Base-by-base conservation (phyloP, 2,113 vertebrate genomes). In the Chitala chitala region DNA sequence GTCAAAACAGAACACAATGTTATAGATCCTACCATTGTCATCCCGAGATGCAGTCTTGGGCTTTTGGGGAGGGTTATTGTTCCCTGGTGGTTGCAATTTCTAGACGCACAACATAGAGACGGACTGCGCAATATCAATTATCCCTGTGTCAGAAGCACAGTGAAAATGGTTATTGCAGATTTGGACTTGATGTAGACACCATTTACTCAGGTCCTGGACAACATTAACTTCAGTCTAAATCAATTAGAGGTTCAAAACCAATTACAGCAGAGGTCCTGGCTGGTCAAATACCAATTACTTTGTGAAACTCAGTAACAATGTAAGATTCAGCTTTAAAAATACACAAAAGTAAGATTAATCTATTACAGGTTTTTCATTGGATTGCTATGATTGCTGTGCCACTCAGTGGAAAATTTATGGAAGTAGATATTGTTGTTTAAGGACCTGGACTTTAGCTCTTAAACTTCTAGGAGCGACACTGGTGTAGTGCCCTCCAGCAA, bases 191-290 rank as follows among this genome's bases (percentile, higher is more conserved):
- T 58, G 38, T 72, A 75, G 79, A 80, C 74, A 73, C 59, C 70
- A 71, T 73, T 70, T 40, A 15, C 59, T 80, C 56, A 73, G 22
- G 77, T 82, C 75, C 77, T 66, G 44, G 59, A 58, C 51, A 75
- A 33, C 51, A 75, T 42, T 69, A 66, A 69, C 66, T 68, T 68
- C 64, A 46, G 73, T 29, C 33, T 58, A 42, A 59, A 72, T 65
- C 80, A 80, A 81, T 83, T 82, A 84, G 74, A 69, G 38, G 51
- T 13, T 74, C 75, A 58, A 46, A 55, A 74, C 58, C 76, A 79
- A 81, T 78, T 51, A 71, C 22, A 63, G 75, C 73, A 72, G 10
- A 13, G 48, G 76, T 56, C 58, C 31, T 24, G 70, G 71, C 36
- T 63, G 66, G 63, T 74, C 26, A 40, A 64, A 75, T 59, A 51